Evolutionary conservation across 2,888 invertebrate genomes (phyloP).

Genomic region (Taphrorychus bicolor): DNA sequence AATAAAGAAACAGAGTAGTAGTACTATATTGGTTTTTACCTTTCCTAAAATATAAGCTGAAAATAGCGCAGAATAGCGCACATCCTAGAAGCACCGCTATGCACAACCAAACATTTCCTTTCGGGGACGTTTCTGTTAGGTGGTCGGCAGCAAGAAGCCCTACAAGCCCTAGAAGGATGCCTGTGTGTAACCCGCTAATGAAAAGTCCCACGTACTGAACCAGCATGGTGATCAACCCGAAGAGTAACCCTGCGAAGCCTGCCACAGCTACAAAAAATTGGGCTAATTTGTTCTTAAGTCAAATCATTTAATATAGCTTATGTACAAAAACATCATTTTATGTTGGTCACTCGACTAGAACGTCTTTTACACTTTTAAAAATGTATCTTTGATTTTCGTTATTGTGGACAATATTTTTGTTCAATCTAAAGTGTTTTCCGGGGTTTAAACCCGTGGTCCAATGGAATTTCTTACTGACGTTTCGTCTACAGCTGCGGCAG

Average conservation of each 20-base stretch:
- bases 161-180: slow-evolving; percentile 69
- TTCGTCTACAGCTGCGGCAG: no score
- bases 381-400: no score
- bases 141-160: slow-evolving; percentile 68
- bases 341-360: no score
- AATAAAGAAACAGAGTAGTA: no score
- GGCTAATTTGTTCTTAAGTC: background rate
- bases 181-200: slow-evolving; percentile 81
- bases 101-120: slow-evolving; percentile 70
- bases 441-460: no score
- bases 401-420: no score
- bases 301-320: background rate
- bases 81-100: slow-evolving; percentile 72
- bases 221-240: slow-evolving; percentile 82
- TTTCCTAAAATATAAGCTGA: slow-evolving; percentile 79
- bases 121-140: slow-evolving; percentile 64
- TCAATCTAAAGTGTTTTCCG: no score
- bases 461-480: no score
- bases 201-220: slow-evolving; percentile 84
- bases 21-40: no score
- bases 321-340: no score
- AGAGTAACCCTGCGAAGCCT: slow-evolving; percentile 75
- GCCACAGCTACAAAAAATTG: slow-evolving; percentile 66
- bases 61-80: slow-evolving; percentile 73
- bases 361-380: no score